phyloP scores from a whole-genome alignment of 2,797 vertebrate genomes.

The Amphiprion clarkii region DNA sequence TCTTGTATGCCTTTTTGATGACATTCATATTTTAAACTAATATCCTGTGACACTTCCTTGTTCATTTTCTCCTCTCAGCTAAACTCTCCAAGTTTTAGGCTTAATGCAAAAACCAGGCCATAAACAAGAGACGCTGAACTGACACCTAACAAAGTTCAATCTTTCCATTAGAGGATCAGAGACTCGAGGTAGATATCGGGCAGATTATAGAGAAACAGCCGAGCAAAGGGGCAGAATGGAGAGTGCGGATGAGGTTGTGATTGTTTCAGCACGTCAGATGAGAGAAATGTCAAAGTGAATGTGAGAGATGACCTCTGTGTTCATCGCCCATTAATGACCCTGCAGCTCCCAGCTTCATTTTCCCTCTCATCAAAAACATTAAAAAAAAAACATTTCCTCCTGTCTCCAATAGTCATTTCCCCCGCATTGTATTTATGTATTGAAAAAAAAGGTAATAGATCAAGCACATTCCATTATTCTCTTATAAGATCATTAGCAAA shows the following conservation, averaged over 20 bases:
- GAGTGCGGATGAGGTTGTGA: constrained; percentile 60
- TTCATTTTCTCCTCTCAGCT: neutral
- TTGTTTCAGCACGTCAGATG: constrained; percentile 74
- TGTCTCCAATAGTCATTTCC: constrained; percentile 85
- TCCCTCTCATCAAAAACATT: constrained; percentile 81
- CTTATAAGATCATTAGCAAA: constrained; percentile 91
- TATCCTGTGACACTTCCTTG: neutral
- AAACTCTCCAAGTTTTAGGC: constrained; percentile 20
- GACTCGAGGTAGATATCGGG: constrained; percentile 62
- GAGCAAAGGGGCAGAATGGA: constrained; percentile 34
- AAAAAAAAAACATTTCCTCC: constrained; percentile 81
- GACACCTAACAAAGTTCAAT: constrained; percentile 46
- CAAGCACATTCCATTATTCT: constrained; percentile 91
- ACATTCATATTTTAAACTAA: neutral
- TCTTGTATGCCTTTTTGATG: neutral
- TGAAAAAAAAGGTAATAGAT: constrained; percentile 89
- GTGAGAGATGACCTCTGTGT: constrained; percentile 83
- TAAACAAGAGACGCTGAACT: constrained; percentile 22
- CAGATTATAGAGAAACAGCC: constrained; percentile 52
- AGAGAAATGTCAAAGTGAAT: constrained; percentile 79
- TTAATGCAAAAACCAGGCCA: neutral
- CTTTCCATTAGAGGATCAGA: constrained; percentile 64
- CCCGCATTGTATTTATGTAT: constrained; percentile 89
- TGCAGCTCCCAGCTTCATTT: constrained; percentile 81
- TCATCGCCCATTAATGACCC: constrained; percentile 82